Percentiles rank a stretch among this genome's conserved stretches.
Conservation (phyloP, 2,113 vertebrate species). For the Boleophthalmus pectinirostris region DNA sequence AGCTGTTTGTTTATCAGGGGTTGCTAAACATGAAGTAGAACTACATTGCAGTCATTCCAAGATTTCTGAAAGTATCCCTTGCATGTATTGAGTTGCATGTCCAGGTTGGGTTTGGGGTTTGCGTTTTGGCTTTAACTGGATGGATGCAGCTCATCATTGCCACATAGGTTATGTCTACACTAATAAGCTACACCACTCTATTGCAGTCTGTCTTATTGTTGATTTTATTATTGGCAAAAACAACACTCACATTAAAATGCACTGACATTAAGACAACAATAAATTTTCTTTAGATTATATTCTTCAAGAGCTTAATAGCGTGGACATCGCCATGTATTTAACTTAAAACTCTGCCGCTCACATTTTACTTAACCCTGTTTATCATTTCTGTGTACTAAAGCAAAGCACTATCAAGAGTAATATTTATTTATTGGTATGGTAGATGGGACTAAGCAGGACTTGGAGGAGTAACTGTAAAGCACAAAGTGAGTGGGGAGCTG, state of each 20-base stretch:
- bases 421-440: constrained; percentile 66
- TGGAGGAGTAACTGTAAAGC: constrained; percentile 67
- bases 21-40: constrained; percentile 75
- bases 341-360: background rate
- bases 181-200: background rate
- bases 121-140: constrained; percentile 41
- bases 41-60: constrained; percentile 79
- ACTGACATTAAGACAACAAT: background rate
- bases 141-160: constrained; percentile 77
- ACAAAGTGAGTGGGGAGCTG: constrained; percentile 57
- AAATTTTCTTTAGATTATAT: background rate
- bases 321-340: background rate
- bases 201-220: background rate
- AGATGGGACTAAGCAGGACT: constrained; percentile 53
- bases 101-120: constrained; percentile 41
- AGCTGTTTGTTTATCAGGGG: constrained; percentile 81
- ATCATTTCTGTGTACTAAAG: constrained; percentile 29
- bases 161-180: constrained; percentile 20
- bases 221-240: background rate
- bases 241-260: constrained; percentile 3
- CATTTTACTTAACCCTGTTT: constrained; percentile 22
- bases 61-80: constrained; percentile 83
- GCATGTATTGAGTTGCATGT: constrained; percentile 78
- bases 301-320: background rate
- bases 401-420: constrained; percentile 68